phyloP scores from a whole-genome alignment of 2,888 invertebrate genomes.

The Lomographa bimaculata region DNA sequence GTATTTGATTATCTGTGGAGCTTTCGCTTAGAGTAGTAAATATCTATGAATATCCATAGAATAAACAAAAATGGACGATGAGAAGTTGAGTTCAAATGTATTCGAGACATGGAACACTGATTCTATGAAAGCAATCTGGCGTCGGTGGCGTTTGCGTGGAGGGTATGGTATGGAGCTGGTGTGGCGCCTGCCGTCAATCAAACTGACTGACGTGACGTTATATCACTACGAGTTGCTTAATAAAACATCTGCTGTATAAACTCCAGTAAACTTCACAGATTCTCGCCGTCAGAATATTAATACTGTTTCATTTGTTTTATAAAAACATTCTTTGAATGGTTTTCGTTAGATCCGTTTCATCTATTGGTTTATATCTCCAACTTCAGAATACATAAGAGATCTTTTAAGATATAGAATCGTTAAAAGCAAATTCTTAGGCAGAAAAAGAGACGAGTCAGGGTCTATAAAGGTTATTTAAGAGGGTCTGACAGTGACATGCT shows the following conservation, averaged over 20 bases:
- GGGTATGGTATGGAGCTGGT: constrained; percentile 14
- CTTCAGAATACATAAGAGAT: constrained; percentile 8
- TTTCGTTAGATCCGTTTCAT: constrained; percentile 15
- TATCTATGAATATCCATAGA: constrained; percentile 26
- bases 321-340: constrained; percentile 36
- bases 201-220: constrained; percentile 57
- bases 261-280: constrained; percentile 40
- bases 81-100: constrained; percentile 23
- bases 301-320: constrained; percentile 39
- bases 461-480: constrained; percentile 28
- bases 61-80: constrained; percentile 20
- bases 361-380: constrained; percentile 6
- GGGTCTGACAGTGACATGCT: constrained; percentile 34
- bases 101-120: constrained; percentile 34
- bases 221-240: constrained; percentile 56
- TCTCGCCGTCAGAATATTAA: constrained; percentile 35
- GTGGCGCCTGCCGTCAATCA: constrained; percentile 63
- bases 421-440: constrained; percentile 10
- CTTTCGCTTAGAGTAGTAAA: constrained; percentile 20
- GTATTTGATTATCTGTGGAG: constrained; percentile 20
- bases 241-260: constrained; percentile 49
- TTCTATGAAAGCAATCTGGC: constrained; percentile 40
- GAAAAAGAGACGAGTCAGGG: constrained; percentile 15
- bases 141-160: constrained; percentile 14
- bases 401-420: constrained; percentile 22